Base-by-base conservation (phyloP, 2,113 vertebrate species). In the Eretmochelys imbricata region DNA sequence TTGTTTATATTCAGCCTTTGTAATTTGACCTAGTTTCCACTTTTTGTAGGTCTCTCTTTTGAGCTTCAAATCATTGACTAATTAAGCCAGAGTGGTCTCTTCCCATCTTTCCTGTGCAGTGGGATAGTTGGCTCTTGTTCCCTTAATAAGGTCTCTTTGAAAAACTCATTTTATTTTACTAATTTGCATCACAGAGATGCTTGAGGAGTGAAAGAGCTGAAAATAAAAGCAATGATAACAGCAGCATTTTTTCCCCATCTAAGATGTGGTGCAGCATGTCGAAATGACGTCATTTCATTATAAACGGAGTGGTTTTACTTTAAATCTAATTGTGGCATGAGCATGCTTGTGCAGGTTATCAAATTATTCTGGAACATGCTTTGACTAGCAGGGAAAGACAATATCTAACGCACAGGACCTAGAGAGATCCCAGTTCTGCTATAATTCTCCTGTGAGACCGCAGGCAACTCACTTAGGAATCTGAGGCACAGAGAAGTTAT, bases 201-300 rank as follows among this genome's bases (percentile, higher is more conserved):
- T 95, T 95, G 94, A 53, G 49, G 57, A 96, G 85, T 86, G 89
- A 95, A 96, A 95, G 93, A 78, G 92, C 93, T 83, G 91, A 95
- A 96, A 97, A 97, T 97, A 95, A 97, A 92, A 92, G 75, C 84
- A 95, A 91, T 80, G 94, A 92, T 91, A 94, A 94, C 93, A 91
- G 90, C 93, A 97, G 95, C 93, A 93, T 84, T 97, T 96, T 82
- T 96, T 93, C 94, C 82, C 82, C 91, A 91, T 96, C 94, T 97
- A 88, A 92, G 93, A 97, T 96, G 91, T 92, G 97, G 96, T 96
- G 95, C 90, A 97, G 96, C 96, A 96, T 91, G 96, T 87, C 91
- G 59, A 96, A 96, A 96, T 97, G 82, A 97, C 93, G 95, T 97
- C 88, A 97, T 88, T 96, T 92, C 95, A 95, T 94, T 87, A 94